phyloP scores from a whole-genome alignment of 2,797 vertebrate species.

The Meda fulgida region DNA sequence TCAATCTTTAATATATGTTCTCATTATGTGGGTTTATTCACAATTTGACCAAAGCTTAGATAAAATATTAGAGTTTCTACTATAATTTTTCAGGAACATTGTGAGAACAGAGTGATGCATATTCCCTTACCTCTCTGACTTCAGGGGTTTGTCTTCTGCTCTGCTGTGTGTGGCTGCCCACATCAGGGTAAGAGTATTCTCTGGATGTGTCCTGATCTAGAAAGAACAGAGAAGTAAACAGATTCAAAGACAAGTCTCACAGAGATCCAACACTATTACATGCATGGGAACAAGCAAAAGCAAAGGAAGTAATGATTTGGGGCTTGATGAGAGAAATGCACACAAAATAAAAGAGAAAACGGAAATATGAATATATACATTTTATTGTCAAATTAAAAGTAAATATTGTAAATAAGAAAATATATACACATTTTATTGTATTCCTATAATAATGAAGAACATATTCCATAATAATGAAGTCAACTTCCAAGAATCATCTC shows the following conservation, averaged over 20 bases:
- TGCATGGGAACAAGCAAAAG: constrained; percentile 38
- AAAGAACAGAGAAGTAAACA: constrained; percentile 63
- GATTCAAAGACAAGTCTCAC: not conserved
- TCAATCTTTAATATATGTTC: not conserved
- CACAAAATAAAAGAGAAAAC: not conserved
- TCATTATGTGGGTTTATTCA: not conserved
- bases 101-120: not conserved
- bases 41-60: not conserved
- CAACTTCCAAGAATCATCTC: constrained; percentile 17
- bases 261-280: not conserved
- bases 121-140: constrained; percentile 76
- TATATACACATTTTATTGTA: not conserved
- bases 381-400: constrained; percentile 9
- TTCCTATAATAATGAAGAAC: not conserved
- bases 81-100: not conserved
- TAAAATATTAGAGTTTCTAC: not conserved
- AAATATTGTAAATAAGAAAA: too few species aligned
- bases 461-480: not conserved
- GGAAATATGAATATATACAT: constrained; percentile 1
- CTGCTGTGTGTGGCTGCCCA: constrained; percentile 72
- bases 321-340: constrained; percentile 21
- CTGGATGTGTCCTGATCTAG: constrained; percentile 80
- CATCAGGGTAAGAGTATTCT: constrained; percentile 80
- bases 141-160: constrained; percentile 80
- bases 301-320: constrained; percentile 21